Percentiles rank a stretch among this genome's conserved stretches.
phyloP scores from a whole-genome alignment of 2,113 vertebrate genomes.

The Solea solea region DNA sequence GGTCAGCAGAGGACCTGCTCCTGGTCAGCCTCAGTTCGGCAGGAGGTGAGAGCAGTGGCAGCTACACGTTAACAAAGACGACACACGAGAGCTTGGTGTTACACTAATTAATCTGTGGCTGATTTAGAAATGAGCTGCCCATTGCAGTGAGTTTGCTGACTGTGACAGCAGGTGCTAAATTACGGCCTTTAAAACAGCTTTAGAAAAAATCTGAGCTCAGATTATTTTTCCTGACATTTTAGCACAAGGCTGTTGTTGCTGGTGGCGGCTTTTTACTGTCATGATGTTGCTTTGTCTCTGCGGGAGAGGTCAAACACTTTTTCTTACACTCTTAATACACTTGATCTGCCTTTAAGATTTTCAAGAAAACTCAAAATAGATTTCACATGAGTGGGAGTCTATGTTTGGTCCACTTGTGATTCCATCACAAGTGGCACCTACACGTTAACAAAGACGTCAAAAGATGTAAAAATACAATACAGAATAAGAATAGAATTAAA shows the following conservation, averaged over 20 bases:
- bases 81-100: neutral
- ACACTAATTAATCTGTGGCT: constrained; percentile 16
- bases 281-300: constrained; percentile 23
- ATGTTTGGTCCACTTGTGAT: no score
- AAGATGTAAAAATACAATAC: no score
- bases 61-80: constrained; percentile 49
- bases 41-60: constrained; percentile 86
- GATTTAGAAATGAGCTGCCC: constrained; percentile 34
- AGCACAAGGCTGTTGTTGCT: constrained; percentile 21
- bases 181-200: constrained; percentile 19
- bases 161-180: constrained; percentile 1
- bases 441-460: no score
- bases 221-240: constrained; percentile 17
- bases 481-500: no score
- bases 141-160: constrained; percentile 16
- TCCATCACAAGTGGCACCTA: no score
- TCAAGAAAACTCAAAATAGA: no score
- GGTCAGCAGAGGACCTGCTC: constrained; percentile 91
- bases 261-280: neutral
- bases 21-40: constrained; percentile 94
- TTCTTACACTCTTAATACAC: constrained; percentile 7
- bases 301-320: constrained; percentile 1
- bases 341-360: constrained; percentile 15
- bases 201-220: constrained; percentile 22
- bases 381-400: no score